Evolutionary conservation across 2,113 vertebrate genomes (phyloP).

Genomic region (Canis aureus): DNA sequence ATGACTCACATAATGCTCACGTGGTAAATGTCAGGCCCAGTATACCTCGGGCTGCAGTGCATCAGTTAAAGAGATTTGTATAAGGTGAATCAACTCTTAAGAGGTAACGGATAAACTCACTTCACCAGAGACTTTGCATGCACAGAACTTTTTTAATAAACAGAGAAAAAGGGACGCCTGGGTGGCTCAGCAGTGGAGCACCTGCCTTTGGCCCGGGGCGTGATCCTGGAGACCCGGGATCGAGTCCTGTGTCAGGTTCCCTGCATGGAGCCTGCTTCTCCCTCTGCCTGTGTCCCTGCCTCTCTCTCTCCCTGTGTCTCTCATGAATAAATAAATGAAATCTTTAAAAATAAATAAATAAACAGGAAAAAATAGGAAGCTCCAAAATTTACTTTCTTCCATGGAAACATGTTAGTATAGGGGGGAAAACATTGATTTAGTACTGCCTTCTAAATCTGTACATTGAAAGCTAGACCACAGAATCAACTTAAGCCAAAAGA

Average conservation of each 20-base stretch:
- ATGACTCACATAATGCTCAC: neutral
- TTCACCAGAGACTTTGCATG: neutral
- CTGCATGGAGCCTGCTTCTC: too few relatives aligned
- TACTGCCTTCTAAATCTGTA: neutral
- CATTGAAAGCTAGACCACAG: neutral
- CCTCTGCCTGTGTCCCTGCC: too few relatives aligned
- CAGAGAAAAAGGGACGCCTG: neutral
- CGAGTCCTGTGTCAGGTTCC: too few relatives aligned
- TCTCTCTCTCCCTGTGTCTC: too few relatives aligned
- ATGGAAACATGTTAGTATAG: neutral
- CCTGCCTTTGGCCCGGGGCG: too few relatives aligned
- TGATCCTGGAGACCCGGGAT: too few relatives aligned
- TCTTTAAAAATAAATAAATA: too few relatives aligned
- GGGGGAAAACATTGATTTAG: neutral
- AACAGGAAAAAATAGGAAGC: neutral
- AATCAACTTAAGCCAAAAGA: slow-evolving; percentile 7
- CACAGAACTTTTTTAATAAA: slow-evolving; percentile 49
- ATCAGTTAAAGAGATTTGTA: slow-evolving; percentile 33
- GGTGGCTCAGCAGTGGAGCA: too few relatives aligned
- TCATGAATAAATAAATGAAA: too few relatives aligned
- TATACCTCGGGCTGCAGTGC: neutral
- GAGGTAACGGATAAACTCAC: neutral
- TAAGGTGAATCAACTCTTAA: neutral
- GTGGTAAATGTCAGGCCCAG: neutral
- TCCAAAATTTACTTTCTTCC: slow-evolving; percentile 32